phyloP scores from a whole-genome alignment of 2,797 vertebrate species.

The Bovichtus variegatus region DNA sequence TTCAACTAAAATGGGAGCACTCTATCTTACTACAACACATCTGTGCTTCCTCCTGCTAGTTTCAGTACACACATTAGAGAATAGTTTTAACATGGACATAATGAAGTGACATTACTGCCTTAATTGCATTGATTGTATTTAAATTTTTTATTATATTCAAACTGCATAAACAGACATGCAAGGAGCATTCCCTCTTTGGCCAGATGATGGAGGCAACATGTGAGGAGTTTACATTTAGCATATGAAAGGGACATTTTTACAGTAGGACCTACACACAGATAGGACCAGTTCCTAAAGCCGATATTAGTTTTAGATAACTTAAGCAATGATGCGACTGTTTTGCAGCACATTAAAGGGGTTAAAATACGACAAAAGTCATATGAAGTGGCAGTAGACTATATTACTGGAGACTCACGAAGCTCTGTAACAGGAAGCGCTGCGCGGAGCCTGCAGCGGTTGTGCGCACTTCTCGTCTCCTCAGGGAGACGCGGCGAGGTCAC shows the following conservation, averaged over 20 bases:
- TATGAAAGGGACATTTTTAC: neutral
- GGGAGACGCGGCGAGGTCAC: conserved; percentile 56
- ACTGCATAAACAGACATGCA: neutral
- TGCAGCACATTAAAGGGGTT: neutral
- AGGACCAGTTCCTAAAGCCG: neutral
- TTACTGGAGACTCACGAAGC: neutral
- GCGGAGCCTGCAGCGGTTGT: neutral
- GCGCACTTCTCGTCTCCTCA: conserved; percentile 1
- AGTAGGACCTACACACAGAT: too few relatives aligned
- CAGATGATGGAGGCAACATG: neutral
- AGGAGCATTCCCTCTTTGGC: neutral
- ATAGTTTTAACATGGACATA: neutral
- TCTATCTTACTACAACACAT: neutral
- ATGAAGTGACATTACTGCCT: neutral
- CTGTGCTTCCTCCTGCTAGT: neutral
- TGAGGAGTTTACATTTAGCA: neutral
- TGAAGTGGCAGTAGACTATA: too few relatives aligned
- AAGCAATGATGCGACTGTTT: neutral
- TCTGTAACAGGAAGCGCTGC: neutral
- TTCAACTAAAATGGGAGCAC: neutral
- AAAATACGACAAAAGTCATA: neutral
- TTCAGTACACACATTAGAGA: neutral
- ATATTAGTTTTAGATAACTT: neutral
- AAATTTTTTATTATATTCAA: too few relatives aligned
- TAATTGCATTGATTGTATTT: neutral